These are phyloP conservation scores for Poeciliopsis presidionis DNA, from an alignment of 2,797 vertebrate species.

Conservation along the genomic window DNA sequence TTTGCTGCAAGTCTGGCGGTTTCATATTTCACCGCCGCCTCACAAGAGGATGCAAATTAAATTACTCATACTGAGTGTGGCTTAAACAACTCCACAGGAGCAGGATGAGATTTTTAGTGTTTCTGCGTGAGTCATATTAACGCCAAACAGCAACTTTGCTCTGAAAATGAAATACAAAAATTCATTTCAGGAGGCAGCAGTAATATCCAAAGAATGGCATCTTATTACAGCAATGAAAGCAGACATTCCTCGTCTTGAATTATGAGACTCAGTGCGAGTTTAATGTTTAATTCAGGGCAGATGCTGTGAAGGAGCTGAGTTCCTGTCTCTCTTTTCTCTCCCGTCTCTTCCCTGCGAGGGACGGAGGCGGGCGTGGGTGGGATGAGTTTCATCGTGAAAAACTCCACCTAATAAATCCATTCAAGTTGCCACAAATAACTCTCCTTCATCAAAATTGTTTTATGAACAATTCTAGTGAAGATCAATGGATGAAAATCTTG, in stretches of 20 bases:
- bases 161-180: neutral
- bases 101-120: neutral
- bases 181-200: neutral
- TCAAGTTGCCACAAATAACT: neutral
- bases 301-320: neutral
- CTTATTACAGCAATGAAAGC: constrained; percentile 6
- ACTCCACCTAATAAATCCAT: neutral
- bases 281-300: constrained; percentile 1
- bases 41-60: constrained; percentile 29
- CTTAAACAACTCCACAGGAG: neutral
- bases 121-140: neutral
- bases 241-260: constrained; percentile 7
- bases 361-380: neutral
- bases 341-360: neutral
- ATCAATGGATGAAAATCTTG: neutral
- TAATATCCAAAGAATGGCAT: neutral
- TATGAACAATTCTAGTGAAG: too few relatives aligned
- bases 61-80: constrained; percentile 4
- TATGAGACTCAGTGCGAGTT: neutral
- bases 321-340: neutral
- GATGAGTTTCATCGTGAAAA: neutral
- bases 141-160: neutral
- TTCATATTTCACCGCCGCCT: constrained; percentile 25
- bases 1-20: constrained; percentile 8
- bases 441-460: neutral